Percentiles rank a stretch among this genome's conserved stretches.
Evolutionary conservation across 2,113 vertebrate species (phyloP).

Genomic region (Panurus biarmicus): DNA sequence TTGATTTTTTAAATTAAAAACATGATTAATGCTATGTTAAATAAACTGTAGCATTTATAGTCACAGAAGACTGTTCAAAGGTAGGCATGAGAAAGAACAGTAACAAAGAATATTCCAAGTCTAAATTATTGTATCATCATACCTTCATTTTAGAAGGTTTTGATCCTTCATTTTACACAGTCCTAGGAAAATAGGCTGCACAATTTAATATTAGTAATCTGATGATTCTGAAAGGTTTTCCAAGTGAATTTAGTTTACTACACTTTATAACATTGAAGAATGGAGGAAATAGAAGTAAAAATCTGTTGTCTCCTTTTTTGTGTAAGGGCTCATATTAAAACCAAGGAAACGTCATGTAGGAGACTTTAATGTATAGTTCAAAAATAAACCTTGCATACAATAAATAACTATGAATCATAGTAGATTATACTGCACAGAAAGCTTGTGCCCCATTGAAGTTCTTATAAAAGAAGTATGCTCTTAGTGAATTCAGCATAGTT

Average conservation of each 20-base stretch:
- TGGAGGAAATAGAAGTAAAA: neutral
- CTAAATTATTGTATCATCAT: neutral
- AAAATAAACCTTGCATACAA: neutral
- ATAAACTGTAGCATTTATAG: neutral
- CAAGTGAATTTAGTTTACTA: neutral
- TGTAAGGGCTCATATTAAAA: neutral
- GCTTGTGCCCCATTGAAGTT: neutral
- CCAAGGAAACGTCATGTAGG: neutral
- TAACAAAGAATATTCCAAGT: neutral
- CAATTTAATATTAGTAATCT: neutral
- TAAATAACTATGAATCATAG: neutral
- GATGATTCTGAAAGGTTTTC: neutral
- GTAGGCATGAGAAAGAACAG: neutral
- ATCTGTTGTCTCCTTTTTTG: neutral
- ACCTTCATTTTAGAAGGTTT: neutral
- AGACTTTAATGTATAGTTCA: neutral
- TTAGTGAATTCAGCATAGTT: neutral
- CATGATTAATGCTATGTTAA: neutral
- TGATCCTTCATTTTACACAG: neutral
- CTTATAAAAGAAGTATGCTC: neutral
- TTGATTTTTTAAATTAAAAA: neutral
- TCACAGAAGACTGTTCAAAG: neutral
- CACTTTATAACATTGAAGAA: neutral
- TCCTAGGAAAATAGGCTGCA: neutral
- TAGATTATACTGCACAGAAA: neutral